phyloP scores from a whole-genome alignment of 2,797 vertebrate genomes.

The Mionectes olivaceus region DNA sequence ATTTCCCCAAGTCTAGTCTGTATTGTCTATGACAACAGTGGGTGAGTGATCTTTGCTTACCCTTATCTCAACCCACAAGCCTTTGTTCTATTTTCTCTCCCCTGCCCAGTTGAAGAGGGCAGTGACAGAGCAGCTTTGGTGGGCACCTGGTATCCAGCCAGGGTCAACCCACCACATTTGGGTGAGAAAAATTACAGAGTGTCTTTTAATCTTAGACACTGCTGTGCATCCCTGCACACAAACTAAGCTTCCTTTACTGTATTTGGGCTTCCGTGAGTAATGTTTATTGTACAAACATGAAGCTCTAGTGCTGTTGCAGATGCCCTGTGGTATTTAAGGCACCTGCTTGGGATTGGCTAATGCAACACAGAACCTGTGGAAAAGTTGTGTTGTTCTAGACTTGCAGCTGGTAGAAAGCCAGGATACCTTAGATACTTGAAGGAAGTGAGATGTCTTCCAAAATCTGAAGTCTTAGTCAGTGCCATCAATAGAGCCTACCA shows the following conservation, averaged over 20 bases:
- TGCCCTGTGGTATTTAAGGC: accelerated
- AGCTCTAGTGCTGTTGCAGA: neutral
- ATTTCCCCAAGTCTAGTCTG: neutral
- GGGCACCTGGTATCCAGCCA: neutral
- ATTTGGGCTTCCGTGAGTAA: neutral
- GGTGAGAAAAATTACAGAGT: neutral
- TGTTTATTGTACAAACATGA: accelerated
- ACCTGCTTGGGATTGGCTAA: neutral
- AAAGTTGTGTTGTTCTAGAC: neutral
- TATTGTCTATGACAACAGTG: neutral
- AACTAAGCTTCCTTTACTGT: neutral
- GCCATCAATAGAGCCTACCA: neutral
- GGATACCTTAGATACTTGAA: neutral
- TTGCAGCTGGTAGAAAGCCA: neutral
- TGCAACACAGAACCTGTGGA: neutral
- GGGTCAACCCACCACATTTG: neutral
- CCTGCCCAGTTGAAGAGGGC: neutral
- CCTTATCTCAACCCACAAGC: neutral
- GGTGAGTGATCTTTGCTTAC: neutral
- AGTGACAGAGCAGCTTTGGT: neutral
- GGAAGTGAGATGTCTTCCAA: neutral
- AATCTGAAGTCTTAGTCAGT: neutral
- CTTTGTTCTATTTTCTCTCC: neutral
- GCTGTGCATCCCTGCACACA: neutral
- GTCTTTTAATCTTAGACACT: neutral